Evolutionary conservation across 1,140 invertebrate species (phyloP), one percentile per base, ranked within the genome.

Genomic region (Neodiprion lecontei): DNA sequence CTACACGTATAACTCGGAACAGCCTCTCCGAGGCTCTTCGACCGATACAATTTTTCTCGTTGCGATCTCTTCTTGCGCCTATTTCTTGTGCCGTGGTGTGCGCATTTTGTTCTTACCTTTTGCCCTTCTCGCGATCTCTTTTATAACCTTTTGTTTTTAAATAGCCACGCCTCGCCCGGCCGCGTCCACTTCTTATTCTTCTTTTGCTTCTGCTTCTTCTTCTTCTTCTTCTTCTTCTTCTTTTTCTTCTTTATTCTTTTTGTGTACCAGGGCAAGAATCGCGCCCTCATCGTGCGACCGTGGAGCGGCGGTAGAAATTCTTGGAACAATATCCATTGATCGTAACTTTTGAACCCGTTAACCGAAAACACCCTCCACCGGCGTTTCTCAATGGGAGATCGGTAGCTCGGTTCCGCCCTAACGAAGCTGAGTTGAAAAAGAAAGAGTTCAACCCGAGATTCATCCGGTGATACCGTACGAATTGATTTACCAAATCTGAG

Each of bases 241-340:
- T 61, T 21, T 21, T 61, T 61, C 53, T 61, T 61, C n/a, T 61
- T 61, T 0, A 21, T 61, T 12, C 11, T 12, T 61, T 9, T 61
- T 61, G 53, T 61, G n/a, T 40, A 61, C n/a, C 11, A 61, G 53
- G 9, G 53, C 53, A 61, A 61, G n/a, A 40, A 40, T 40, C 28
- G 53, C 53, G 8, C n/a, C 53, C 53, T 61, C 53, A 17, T 40
- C 28, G 28, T 40, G 28, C 1, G 28, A 40, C 28, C 28, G 28
- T 40, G 28, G 28, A 40, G 28, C 28, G 28, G 28, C 28, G 28
- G 28, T 40, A 40, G 28, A 40, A 40, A 61, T 61, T 61, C 53
- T 61, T 61, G 53, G 53, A 61, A 61, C n/a, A 61, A 61, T 61
- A 40, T 9, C 53, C 53, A 61, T 61, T 61, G n/a, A 61, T 17